phyloP scores from a whole-genome alignment of 2,888 invertebrate species.

The Netelia fuscicornis region DNA sequence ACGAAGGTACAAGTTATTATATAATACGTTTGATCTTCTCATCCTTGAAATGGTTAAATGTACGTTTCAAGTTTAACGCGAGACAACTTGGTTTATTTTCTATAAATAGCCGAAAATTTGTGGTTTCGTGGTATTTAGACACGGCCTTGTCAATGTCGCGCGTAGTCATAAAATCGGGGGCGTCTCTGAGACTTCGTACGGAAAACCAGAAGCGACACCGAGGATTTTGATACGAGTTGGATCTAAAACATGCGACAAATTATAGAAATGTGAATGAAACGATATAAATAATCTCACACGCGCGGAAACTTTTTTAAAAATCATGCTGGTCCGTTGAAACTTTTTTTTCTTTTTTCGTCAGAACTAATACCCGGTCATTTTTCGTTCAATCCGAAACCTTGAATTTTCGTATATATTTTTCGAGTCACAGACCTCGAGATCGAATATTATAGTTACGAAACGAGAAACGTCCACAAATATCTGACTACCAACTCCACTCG shows the following conservation, averaged over 20 bases:
- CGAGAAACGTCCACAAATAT: no score
- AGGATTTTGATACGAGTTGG: not conserved
- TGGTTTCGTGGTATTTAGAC: conserved; percentile 46
- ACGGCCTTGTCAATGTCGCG: conserved; percentile 65
- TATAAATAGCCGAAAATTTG: conserved; percentile 54
- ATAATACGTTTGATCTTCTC: conserved; percentile 39
- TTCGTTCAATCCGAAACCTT: no score
- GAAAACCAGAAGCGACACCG: not conserved
- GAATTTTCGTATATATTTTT: no score
- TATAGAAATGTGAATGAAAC: not conserved
- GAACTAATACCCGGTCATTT: no score
- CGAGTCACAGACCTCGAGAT: no score
- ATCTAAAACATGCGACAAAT: not conserved
- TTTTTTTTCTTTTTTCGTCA: no score
- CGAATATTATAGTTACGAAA: no score
- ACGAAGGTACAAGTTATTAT: not conserved
- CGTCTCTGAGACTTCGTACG: conserved; percentile 19
- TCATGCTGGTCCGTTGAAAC: no score
- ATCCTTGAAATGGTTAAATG: conserved; percentile 5
- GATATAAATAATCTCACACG: not conserved
- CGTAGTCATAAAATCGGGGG: conserved; percentile 33
- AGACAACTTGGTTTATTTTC: conserved; percentile 30
- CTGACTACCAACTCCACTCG: no score
- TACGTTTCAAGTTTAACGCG: conserved; percentile 30
- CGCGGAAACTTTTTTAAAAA: no score